phyloP scores from a whole-genome alignment of 2,888 invertebrate genomes.

The Uropetala carovei region DNA sequence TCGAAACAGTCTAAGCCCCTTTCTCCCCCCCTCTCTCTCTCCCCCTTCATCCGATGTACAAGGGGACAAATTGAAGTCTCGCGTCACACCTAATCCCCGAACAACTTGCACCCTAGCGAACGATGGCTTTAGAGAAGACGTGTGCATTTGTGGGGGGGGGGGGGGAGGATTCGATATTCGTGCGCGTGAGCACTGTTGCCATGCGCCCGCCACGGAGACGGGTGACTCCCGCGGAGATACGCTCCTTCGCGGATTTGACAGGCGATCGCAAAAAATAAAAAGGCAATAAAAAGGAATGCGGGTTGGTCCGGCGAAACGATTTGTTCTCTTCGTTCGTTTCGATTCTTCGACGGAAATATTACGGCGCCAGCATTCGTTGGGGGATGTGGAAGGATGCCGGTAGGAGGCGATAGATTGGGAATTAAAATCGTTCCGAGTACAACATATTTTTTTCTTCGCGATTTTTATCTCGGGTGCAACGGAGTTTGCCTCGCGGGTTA shows the following conservation, averaged over 20 bases:
- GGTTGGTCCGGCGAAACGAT: not conserved
- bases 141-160: not conserved
- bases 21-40: too few relatives aligned
- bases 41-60: too few relatives aligned
- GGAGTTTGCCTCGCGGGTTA: conserved; percentile 15
- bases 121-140: too few relatives aligned
- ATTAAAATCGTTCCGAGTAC: not conserved
- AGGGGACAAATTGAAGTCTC: too few relatives aligned
- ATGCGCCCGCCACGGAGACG: not conserved
- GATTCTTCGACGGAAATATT: not conserved
- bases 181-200: not conserved
- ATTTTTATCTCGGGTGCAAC: not conserved
- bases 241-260: not conserved
- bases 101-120: too few relatives aligned
- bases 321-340: not conserved
- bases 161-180: not conserved
- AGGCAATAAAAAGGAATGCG: too few relatives aligned
- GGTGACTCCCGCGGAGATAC: not conserved
- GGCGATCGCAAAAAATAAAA: not conserved
- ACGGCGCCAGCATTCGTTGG: not conserved
- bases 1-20: too few relatives aligned
- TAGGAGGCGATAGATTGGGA: not conserved
- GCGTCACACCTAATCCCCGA: too few relatives aligned
- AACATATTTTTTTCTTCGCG: not conserved
- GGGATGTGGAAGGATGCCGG: not conserved